phyloP scores from a whole-genome alignment of 2,113 vertebrate genomes.

The Elephas maximus region DNA sequence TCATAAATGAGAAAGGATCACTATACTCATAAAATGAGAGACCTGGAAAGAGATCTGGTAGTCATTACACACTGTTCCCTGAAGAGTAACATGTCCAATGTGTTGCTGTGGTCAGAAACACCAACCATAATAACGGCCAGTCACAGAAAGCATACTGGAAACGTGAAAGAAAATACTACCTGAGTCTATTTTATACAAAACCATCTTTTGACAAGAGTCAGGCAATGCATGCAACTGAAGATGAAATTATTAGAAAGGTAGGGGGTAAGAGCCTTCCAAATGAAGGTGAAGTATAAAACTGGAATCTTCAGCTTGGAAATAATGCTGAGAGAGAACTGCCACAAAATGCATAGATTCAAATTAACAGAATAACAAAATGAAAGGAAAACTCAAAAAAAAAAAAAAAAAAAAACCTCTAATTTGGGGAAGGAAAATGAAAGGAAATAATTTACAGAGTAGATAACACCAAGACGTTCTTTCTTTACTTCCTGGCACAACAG shows the following conservation, averaged over 20 bases:
- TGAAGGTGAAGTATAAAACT: slow-evolving; percentile 45
- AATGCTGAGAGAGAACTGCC: slow-evolving; percentile 45
- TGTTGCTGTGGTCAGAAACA: slow-evolving; percentile 53
- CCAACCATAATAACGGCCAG: slow-evolving; percentile 53
- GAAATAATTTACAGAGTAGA: slow-evolving; percentile 10
- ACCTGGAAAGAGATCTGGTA: slow-evolving; percentile 70
- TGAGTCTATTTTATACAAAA: slow-evolving; percentile 62
- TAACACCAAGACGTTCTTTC: neutral
- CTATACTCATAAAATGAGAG: slow-evolving; percentile 61
- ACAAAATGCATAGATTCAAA: neutral
- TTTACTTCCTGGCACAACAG: slow-evolving; percentile 49
- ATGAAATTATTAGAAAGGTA: slow-evolving; percentile 62
- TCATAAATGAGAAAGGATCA: slow-evolving; percentile 72
- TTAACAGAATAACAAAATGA: neutral
- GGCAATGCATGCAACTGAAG: slow-evolving; percentile 65
- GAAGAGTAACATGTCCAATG: slow-evolving; percentile 51
- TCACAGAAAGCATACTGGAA: slow-evolving; percentile 68
- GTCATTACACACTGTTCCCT: slow-evolving; percentile 67
- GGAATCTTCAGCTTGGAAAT: slow-evolving; percentile 15
- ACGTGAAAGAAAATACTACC: slow-evolving; percentile 62
- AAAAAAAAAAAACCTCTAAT: slow-evolving; percentile 8
- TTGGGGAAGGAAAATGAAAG: neutral
- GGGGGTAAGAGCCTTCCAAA: neutral
- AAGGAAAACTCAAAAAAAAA: slow-evolving; percentile 16
- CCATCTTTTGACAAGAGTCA: slow-evolving; percentile 64